These are phyloP conservation scores for Lacerta bilineata DNA, from an alignment of 2,797 vertebrate genomes.

Conservation along the genomic window DNA sequence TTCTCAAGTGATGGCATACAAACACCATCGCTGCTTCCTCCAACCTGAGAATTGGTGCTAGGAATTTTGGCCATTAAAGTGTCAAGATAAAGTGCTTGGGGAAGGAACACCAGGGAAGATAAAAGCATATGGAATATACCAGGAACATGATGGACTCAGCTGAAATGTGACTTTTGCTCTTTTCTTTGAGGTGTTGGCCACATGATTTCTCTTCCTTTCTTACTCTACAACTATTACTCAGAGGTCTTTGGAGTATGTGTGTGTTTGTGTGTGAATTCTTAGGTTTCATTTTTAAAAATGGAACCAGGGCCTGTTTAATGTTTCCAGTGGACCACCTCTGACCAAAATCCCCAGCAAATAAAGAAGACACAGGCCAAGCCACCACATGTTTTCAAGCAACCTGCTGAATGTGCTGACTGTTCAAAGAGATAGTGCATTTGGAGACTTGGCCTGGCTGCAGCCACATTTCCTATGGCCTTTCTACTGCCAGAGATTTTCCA, in stretches of 20 bases:
- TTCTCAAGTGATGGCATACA: neutral
- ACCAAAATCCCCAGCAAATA: neutral
- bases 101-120: neutral
- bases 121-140: neutral
- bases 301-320: neutral
- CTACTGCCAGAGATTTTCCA: neutral
- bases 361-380: neutral
- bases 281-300: no score
- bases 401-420: neutral
- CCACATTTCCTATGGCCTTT: neutral
- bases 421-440: neutral
- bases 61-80: neutral
- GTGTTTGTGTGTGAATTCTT: no score
- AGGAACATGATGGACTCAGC: neutral
- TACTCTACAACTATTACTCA: neutral
- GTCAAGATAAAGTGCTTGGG: neutral
- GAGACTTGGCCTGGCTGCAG: neutral
- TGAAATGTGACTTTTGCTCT: neutral
- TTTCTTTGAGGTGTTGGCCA: neutral
- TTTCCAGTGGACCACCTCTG: accelerated
- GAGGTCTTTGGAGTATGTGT: accelerated
- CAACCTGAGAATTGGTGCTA: neutral
- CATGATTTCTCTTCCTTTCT: neutral
- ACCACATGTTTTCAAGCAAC: neutral
- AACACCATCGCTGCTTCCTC: neutral